Evolutionary conservation across 1,140 invertebrate genomes (phyloP).

Genomic region (Drosophila gunungcola): DNA sequence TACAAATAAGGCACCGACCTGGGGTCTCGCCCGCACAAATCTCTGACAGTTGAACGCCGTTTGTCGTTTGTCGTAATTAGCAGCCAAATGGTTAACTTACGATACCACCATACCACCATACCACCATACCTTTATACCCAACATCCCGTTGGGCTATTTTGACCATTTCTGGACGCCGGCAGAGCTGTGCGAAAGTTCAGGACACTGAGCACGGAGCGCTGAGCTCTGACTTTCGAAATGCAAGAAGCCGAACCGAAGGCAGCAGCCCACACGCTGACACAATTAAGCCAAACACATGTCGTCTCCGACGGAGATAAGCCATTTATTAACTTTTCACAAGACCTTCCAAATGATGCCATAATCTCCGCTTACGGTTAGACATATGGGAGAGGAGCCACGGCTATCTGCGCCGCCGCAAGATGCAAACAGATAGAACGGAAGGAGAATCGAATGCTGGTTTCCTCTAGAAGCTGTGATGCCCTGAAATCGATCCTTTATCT

Average conservation of each 20-base stretch:
- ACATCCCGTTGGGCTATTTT: slow-evolving; percentile 50
- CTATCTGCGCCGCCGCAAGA: slow-evolving; percentile 52
- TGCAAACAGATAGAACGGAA: slow-evolving; percentile 63
- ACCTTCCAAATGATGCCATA: slow-evolving; percentile 79
- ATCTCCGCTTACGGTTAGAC: slow-evolving; percentile 80
- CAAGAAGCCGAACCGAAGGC: background rate
- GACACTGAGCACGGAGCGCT: slow-evolving; percentile 9
- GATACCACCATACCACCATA: slow-evolving; percentile 15
- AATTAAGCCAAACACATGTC: slow-evolving; percentile 83
- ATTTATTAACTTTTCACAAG: slow-evolving; percentile 83
- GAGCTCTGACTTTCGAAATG: slow-evolving; percentile 65
- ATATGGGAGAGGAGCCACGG: slow-evolving; percentile 61
- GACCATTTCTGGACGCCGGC: slow-evolving; percentile 60
- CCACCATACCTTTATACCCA: slow-evolving; percentile 3
- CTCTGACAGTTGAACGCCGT: slow-evolving; percentile 73
- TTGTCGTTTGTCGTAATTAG: slow-evolving; percentile 79
- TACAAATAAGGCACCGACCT: slow-evolving; percentile 80
- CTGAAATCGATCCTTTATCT: slow-evolving; percentile 5
- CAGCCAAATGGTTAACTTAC: slow-evolving; percentile 57
- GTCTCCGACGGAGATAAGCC: slow-evolving; percentile 68
- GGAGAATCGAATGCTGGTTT: slow-evolving; percentile 4
- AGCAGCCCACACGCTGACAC: slow-evolving; percentile 78
- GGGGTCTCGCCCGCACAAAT: slow-evolving; percentile 73
- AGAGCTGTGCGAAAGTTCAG: slow-evolving; percentile 74
- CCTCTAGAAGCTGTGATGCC: slow-evolving; percentile 19